Conservation (phyloP, 2,888 invertebrate species). For the Leucoptera coffeella region DNA sequence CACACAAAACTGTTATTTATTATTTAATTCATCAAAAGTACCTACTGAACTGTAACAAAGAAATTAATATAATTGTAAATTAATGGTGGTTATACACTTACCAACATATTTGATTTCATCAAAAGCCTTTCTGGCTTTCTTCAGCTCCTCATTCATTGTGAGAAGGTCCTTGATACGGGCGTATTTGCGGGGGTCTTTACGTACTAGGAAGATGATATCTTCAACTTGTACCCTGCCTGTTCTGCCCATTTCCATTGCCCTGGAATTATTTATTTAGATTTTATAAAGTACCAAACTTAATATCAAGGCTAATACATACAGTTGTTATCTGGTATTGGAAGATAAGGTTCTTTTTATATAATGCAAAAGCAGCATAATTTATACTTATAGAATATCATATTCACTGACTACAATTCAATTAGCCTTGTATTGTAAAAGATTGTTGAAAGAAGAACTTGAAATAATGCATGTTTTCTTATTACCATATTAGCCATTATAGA, state of each 20-base stretch:
- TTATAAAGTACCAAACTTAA: too few species aligned
- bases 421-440: too few species aligned
- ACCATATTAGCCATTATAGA: too few species aligned
- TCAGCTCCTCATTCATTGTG: constrained; percentile 98
- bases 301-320: too few species aligned
- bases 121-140: constrained; percentile 97
- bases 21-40: not conserved
- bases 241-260: constrained; percentile 94
- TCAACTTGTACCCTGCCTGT: constrained; percentile 97
- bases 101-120: constrained; percentile 97
- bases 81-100: constrained; percentile 22
- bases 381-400: too few species aligned
- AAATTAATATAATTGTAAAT: not conserved
- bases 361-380: too few species aligned
- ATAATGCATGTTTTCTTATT: too few species aligned
- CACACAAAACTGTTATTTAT: not conserved
- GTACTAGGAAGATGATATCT: constrained; percentile 92
- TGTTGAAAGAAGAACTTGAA: too few species aligned
- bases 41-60: not conserved
- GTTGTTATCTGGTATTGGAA: too few species aligned
- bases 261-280: too few species aligned
- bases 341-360: too few species aligned
- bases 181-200: constrained; percentile 95
- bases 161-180: constrained; percentile 94
- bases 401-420: too few species aligned